Base-by-base conservation (phyloP, 2,113 vertebrate genomes). In the Engystomops pustulosus region DNA sequence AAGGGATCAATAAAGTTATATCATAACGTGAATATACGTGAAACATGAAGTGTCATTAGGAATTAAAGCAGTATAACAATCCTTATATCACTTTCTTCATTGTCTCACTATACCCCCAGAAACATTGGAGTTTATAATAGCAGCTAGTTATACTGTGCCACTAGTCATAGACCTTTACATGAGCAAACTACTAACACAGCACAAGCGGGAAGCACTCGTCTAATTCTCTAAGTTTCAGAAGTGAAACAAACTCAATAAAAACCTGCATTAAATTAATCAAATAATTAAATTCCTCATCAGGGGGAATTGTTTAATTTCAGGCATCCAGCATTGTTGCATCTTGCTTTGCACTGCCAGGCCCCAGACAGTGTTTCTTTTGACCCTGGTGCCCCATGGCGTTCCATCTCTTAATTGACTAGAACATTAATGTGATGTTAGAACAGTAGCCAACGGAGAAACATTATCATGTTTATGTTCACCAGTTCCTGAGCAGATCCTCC, bases 381-480 rank as follows among this genome's bases (percentile, higher is more conserved):
- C 75, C 75, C 76, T 79, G 23, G 23, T 41, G 30, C 55, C 71
- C 36, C 49, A n/a, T 49, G 58, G 44, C 58, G 70, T 79, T 70
- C 62, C 25, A 79, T 38, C 47, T 70, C 75, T 70, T 79, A 85
- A 77, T 78, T 65, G 75, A 77, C 60, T 84, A 65, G 27, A 49
- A 69, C 47, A 70, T 85, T 85, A 77, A 68, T 44, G 36, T 30
- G 34, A 49, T 77, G 62, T 34, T 78, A 32, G 32, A 84, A 47
- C 45, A 79, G 76, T 70, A 70, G n/a, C 75, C 62, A 85, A n/a
- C 34, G 2, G 65, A 85, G 74, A 53, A 53, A 69, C 75, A 85
- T 85, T 85, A 85, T 70, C 74, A 45, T 85, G 83, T 78, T 79
- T 85, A 69, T 79, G 51, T 85, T 79, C 69, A 79, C 32, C 36